Percentiles rank a stretch among this genome's conserved stretches.
Conservation (phyloP, 2,113 vertebrate genomes). For the Oryzias melastigma region DNA sequence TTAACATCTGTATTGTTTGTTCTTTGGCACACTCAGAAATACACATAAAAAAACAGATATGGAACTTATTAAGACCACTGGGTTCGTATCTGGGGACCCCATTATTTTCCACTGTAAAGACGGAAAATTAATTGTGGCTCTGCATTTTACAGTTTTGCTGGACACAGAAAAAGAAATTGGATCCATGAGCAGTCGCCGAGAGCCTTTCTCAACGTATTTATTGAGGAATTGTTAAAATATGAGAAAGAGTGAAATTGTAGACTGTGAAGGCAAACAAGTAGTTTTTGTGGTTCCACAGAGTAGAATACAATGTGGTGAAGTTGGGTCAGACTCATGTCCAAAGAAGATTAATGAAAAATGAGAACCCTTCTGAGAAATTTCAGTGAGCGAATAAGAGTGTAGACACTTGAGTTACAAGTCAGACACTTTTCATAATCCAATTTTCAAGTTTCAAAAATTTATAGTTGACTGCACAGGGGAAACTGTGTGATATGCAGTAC, state of each 20-base stretch:
- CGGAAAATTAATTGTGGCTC: constrained; percentile 30
- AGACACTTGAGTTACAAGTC: too few species aligned
- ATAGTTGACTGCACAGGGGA: not conserved
- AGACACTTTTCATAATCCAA: not conserved
- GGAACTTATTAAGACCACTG: constrained; percentile 55
- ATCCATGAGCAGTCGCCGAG: constrained; percentile 27
- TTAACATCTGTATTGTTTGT: constrained; percentile 35
- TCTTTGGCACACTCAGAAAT: constrained; percentile 13
- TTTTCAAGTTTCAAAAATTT: not conserved
- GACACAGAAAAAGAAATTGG: constrained; percentile 22
- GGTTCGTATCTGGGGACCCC: constrained; percentile 21
- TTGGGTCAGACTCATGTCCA: not conserved
- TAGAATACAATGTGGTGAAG: not conserved
- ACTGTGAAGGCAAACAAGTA: constrained; percentile 10
- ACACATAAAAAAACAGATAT: constrained; percentile 36
- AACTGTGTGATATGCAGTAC: not conserved
- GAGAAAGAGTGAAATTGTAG: constrained; percentile 18
- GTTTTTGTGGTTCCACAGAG: constrained; percentile 7
- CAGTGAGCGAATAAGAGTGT: not conserved
- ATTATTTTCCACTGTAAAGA: constrained; percentile 52
- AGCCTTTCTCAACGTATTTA: constrained; percentile 31
- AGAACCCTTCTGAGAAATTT: not conserved
- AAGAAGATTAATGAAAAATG: not conserved
- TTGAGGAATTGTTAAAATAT: constrained; percentile 28
- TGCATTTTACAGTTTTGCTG: constrained; percentile 38